phyloP scores from a whole-genome alignment of 2,888 invertebrate genomes.

The Branchipolynoe longqiensis region DNA sequence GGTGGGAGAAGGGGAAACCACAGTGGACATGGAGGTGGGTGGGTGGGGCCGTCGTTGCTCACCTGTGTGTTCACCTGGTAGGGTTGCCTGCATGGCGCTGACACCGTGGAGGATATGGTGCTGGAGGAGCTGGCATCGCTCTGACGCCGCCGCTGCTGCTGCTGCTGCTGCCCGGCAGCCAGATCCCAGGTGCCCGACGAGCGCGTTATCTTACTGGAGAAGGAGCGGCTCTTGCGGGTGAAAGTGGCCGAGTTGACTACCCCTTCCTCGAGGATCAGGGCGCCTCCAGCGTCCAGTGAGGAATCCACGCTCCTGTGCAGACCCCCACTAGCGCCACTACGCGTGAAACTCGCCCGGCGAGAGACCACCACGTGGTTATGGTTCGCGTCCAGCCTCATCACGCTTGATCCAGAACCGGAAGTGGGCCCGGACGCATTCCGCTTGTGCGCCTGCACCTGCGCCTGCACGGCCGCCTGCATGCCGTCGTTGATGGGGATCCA shows the following conservation, averaged over 20 bases:
- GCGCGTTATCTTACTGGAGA: constrained; percentile 10
- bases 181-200: constrained; percentile 42
- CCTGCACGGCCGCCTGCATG: constrained; percentile 33
- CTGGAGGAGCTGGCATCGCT: constrained; percentile 29
- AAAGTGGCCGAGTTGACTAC: neutral
- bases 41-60: no score
- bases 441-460: no score
- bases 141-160: neutral
- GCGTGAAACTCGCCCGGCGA: constrained; percentile 10
- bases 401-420: no score
- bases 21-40: no score
- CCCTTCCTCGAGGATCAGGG: neutral
- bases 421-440: neutral
- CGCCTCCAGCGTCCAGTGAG: no score
- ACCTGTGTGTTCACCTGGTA: neutral
- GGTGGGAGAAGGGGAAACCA: no score
- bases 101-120: constrained; percentile 34
- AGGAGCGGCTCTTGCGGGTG: constrained; percentile 24
- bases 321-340: neutral
- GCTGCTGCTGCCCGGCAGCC: neutral
- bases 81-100: constrained; percentile 15
- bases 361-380: constrained; percentile 7
- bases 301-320: no score
- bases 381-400: constrained; percentile 5
- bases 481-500: constrained; percentile 48